Evolutionary conservation across 2,113 vertebrate species (phyloP).

Genomic region (Asarcornis scutulata): DNA sequence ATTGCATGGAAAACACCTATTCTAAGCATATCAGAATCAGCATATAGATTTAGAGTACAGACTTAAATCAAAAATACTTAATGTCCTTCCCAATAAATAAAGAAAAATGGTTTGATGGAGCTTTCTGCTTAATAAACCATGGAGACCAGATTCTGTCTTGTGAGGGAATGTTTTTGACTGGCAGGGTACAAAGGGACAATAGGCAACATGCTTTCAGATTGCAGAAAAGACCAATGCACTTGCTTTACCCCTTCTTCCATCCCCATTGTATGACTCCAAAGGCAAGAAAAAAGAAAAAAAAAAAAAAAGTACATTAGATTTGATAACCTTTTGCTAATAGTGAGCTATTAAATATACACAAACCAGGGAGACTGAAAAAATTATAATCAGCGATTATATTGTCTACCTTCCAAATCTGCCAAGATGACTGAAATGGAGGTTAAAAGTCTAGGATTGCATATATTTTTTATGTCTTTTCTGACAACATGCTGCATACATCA

Average conservation of each 20-base stretch:
- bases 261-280: not conserved
- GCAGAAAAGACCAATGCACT: not conserved
- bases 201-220: not conserved
- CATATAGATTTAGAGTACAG: not conserved
- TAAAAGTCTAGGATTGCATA: not conserved
- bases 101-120: not conserved
- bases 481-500: not conserved
- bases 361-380: not conserved
- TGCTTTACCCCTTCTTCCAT: not conserved
- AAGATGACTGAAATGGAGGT: slow-evolving; percentile 1
- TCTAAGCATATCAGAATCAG: slow-evolving; percentile 40
- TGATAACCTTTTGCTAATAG: slow-evolving; percentile 21
- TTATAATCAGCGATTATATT: not conserved
- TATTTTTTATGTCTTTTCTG: not conserved
- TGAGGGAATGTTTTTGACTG: not conserved
- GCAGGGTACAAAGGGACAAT: not conserved
- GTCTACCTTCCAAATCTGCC: not conserved
- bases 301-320: not conserved
- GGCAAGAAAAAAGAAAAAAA: not conserved
- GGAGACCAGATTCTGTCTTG: slow-evolving; percentile 1
- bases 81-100: not conserved
- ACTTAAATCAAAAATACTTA: slow-evolving; percentile 31
- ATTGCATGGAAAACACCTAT: slow-evolving; percentile 24
- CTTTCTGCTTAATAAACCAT: not conserved
- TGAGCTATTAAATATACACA: slow-evolving; percentile 21